A percentile compares a stretch with the other conserved stretches of the same genome.
Evolutionary conservation across 1,140 invertebrate genomes (phyloP).

Genomic region (Drosophila santomea): DNA sequence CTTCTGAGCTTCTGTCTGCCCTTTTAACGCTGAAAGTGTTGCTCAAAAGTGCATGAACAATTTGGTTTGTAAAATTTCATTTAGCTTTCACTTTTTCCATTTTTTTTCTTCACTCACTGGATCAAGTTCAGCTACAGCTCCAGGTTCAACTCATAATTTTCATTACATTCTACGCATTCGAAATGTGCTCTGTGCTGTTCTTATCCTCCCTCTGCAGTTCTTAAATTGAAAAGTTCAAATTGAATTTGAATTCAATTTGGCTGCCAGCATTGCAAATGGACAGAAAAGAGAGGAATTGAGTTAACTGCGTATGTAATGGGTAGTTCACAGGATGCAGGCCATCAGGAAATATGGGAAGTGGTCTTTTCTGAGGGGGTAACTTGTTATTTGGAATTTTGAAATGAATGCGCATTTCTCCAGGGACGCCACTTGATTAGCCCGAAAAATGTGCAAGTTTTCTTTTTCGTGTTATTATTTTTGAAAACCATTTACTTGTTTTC

Average conservation of each 20-base stretch:
- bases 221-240: conserved; percentile 84
- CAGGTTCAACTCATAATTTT: conserved; percentile 68
- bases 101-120: conserved; percentile 8
- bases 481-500: conserved; percentile 1
- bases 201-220: conserved; percentile 39
- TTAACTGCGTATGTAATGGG: conserved; percentile 75
- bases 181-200: conserved; percentile 50
- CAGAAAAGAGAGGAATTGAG: conserved; percentile 55
- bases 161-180: conserved; percentile 77
- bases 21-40: conserved; percentile 65
- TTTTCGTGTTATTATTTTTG: neutral
- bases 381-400: conserved; percentile 22
- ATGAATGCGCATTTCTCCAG: conserved; percentile 52
- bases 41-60: conserved; percentile 81
- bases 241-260: conserved; percentile 84
- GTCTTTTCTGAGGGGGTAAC: conserved; percentile 12
- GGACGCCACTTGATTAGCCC: conserved; percentile 46
- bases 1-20: conserved; percentile 21
- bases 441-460: conserved; percentile 1
- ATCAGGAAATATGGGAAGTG: neutral
- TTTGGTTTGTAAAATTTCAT: conserved; percentile 81
- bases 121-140: conserved; percentile 9
- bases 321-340: conserved; percentile 36
- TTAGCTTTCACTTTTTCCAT: conserved; percentile 57
- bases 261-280: conserved; percentile 57